Conservation (phyloP, 2,888 invertebrate species). For the Drosophila greeni region DNA sequence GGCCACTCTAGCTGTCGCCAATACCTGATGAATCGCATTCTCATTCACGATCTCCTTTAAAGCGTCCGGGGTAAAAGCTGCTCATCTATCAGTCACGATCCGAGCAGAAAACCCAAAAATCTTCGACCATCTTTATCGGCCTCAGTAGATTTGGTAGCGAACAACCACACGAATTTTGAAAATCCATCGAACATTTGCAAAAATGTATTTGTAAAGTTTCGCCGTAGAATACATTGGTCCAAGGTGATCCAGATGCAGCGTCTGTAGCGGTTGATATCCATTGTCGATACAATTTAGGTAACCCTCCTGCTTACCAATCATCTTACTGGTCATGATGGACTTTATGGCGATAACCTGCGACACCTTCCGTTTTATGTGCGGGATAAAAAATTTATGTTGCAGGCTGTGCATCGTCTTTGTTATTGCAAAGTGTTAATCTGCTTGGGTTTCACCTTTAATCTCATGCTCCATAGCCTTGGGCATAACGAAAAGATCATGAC, state of each 20-base stretch:
- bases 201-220: conserved; percentile 9
- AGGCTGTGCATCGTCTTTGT: not conserved
- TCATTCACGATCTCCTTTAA: not conserved
- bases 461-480: too few species aligned
- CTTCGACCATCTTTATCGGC: not conserved
- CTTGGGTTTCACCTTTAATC: too few species aligned
- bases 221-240: conserved; percentile 9
- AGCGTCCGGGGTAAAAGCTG: not conserved
- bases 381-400: not conserved
- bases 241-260: conserved; percentile 6
- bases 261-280: not conserved
- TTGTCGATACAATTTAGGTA: not conserved
- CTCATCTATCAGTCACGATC: not conserved
- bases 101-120: not conserved
- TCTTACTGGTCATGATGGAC: not conserved
- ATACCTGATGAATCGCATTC: not conserved
- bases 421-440: not conserved
- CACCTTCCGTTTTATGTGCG: not conserved
- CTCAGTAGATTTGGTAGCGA: not conserved
- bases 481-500: not conserved
- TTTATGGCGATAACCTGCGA: not conserved
- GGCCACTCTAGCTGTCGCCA: too few species aligned
- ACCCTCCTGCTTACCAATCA: conserved; percentile 6
- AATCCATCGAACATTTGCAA: not conserved
- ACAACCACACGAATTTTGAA: not conserved